Evolutionary conservation across 2,888 invertebrate genomes (phyloP).

Genomic region (Coenonympha arcania): DNA sequence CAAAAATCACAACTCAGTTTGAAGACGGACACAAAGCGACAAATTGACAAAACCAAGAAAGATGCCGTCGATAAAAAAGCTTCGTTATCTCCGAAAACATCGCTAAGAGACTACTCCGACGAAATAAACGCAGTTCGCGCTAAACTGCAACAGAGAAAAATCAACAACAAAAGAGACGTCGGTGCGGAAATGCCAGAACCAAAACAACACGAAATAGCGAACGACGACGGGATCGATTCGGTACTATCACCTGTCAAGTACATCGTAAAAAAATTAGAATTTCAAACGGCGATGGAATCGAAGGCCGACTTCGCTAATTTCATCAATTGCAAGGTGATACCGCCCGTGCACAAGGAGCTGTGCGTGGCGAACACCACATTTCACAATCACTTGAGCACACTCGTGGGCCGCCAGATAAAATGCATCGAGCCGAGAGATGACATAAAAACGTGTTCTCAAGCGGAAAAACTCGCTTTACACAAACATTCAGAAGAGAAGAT

Average conservation of each 20-base stretch:
- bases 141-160: conserved; percentile 66
- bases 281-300: conserved; percentile 62
- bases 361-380: conserved; percentile 68
- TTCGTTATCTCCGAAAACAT: conserved; percentile 48
- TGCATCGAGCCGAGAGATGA: conserved; percentile 62
- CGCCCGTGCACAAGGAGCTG: conserved; percentile 63
- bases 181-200: conserved; percentile 43
- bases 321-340: conserved; percentile 64
- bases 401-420: conserved; percentile 68
- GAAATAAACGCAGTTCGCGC: conserved; percentile 69
- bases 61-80: conserved; percentile 57
- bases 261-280: conserved; percentile 68
- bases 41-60: conserved; percentile 59
- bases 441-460: conserved; percentile 55
- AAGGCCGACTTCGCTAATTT: conserved; percentile 58
- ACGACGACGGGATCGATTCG: conserved; percentile 50
- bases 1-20: conserved; percentile 66
- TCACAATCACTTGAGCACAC: conserved; percentile 70
- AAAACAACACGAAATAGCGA: conserved; percentile 57
- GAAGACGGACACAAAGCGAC: conserved; percentile 57
- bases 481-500: conserved; percentile 67
- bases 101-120: conserved; percentile 64
- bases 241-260: conserved; percentile 66
- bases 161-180: conserved; percentile 60
- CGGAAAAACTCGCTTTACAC: conserved; percentile 49